Percentiles rank a stretch among this genome's conserved stretches.
These are phyloP conservation scores for Lasiurus cinereus DNA, from an alignment of 2,113 vertebrate genomes.

Conservation along the genomic window DNA sequence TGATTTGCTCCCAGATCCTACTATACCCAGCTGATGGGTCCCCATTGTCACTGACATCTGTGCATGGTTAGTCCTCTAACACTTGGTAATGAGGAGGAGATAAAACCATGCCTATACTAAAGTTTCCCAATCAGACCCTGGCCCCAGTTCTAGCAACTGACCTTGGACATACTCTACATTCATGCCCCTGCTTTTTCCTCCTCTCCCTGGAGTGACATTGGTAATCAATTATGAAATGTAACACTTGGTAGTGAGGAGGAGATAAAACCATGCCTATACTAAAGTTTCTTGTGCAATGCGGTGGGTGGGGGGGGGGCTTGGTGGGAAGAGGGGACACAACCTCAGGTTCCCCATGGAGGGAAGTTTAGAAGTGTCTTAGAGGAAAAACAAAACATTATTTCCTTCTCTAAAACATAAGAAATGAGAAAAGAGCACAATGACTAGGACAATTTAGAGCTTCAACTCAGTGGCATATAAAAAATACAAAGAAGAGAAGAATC, in stretches of 20 bases:
- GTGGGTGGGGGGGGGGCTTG: too few species aligned
- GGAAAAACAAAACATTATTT: slow-evolving; percentile 4
- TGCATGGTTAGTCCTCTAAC: not conserved
- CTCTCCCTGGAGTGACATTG: not conserved
- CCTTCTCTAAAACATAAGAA: not conserved
- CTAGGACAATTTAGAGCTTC: not conserved
- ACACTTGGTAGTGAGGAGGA: not conserved
- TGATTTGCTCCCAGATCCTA: not conserved
- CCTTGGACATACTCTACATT: not conserved
- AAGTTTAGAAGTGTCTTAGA: not conserved
- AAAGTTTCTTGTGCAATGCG: too few species aligned
- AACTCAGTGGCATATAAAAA: not conserved
- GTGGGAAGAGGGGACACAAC: too few species aligned
- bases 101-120: not conserved
- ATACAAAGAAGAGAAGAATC: not conserved
- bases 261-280: not conserved
- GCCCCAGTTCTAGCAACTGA: not conserved
- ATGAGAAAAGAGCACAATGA: not conserved
- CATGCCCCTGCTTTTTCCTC: not conserved
- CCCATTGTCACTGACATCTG: not conserved
- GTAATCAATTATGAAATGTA: not conserved
- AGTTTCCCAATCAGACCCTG: not conserved
- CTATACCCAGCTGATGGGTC: not conserved
- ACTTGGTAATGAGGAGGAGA: not conserved
- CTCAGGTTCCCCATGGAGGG: too few species aligned